Evolutionary conservation across 2,113 vertebrate species (phyloP), one percentile per base, ranked within the genome.

Genomic region (Hippopotamus amphibius): DNA sequence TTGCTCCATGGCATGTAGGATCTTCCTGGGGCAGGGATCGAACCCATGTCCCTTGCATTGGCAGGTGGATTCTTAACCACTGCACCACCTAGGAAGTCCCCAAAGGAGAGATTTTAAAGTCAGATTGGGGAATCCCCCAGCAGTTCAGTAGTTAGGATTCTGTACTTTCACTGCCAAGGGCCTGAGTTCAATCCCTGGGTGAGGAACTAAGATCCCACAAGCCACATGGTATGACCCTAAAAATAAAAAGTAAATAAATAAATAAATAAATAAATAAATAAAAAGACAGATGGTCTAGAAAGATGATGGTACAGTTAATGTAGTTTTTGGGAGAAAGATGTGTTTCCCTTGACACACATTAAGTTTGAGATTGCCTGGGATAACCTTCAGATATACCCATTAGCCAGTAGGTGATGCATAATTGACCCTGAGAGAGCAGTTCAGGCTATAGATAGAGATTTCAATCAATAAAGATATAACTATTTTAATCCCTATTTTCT

Each of bases 261-360:
- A 77, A 33, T 77, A 12, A 21, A 77, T n/a, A 3, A 77, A 33
- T 50, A 11, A 77, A 33, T 50, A 33, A 50, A 61, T 24, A 33
- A 50, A 82, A 94, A 94, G n/a, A 65, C n/a, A 89, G 57, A 3
- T 65, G 65, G 77, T 21, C 66, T 94, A 81, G 10, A 63, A 94
- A 28, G n/a, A 72, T 72, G 55, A 81, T 72, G 43, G 26, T 88
- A 53, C 17, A 22, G 22, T 79, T 81, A 81, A 61, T 82, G 61
- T 50, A 81, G 53, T 37, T 82, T 86, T 79, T 43, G 72, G 43
- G 26, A 95, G 33, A 72, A 91, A 71, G 55, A 77, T 7, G 46
- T 16, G 2, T 53, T 87, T 79, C 72, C 61, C 59, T 91, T 61
- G 77, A 91, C 2, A 5, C 26, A 50, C 17, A 43, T 63, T 89